phyloP scores from a whole-genome alignment of 30 jellyfish, hydroid and myxozoan genomes.

The Mastigias papua region DNA sequence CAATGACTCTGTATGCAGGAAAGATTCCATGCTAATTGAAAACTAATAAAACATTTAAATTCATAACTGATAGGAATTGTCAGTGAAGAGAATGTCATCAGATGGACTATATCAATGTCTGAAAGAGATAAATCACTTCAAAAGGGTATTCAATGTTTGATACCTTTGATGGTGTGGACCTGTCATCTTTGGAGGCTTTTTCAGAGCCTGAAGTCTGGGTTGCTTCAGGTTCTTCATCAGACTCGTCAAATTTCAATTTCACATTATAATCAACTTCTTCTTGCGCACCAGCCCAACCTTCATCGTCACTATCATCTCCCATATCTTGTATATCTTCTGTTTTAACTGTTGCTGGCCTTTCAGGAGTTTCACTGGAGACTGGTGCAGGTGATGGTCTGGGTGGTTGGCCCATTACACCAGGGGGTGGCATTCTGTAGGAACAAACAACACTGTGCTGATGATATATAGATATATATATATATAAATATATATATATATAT shows the following conservation, averaged over 20 bases:
- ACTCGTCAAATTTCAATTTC: conserved; percentile 89
- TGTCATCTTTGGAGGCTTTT: background rate
- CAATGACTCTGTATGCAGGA: too few species aligned
- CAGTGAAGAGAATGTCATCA: too few species aligned
- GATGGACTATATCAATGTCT: too few species aligned
- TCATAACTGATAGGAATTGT: too few species aligned
- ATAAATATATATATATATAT: too few species aligned
- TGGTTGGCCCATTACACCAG: conserved; percentile 66
- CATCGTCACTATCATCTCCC: conserved; percentile 82
- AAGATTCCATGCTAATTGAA: too few species aligned
- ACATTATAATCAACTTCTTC: conserved; percentile 97
- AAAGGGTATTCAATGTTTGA: too few species aligned
- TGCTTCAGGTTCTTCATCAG: conserved; percentile 84
- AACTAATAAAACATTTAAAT: too few species aligned
- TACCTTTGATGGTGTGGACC: conserved; percentile 16
- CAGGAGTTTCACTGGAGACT: conserved; percentile 44
- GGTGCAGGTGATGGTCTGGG: conserved; percentile 56
- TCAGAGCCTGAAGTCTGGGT: conserved; percentile 8
- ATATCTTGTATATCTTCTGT: conserved; percentile 59
- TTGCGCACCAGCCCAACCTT: conserved; percentile 98
- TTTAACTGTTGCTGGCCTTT: conserved; percentile 78
- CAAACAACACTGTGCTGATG: background rate
- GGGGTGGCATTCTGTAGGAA: conserved; percentile 81
- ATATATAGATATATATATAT: too few species aligned
- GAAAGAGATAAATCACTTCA: too few species aligned